Percentiles rank a stretch among this genome's conserved stretches.
phyloP scores from a whole-genome alignment of 2,113 vertebrate species.

The Perca flavescens region DNA sequence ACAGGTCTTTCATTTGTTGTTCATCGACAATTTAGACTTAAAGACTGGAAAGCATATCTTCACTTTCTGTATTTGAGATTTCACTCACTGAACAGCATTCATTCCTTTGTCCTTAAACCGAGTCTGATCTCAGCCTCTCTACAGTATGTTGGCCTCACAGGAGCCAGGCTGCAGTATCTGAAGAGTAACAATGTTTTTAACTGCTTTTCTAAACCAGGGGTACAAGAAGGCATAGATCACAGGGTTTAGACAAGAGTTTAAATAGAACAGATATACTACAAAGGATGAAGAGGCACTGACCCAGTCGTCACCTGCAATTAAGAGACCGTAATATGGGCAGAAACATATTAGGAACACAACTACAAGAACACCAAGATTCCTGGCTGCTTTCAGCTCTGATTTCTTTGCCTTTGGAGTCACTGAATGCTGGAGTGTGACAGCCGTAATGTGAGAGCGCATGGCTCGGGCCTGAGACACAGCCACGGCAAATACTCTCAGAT shows the following conservation, averaged over 20 bases:
- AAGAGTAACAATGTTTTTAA: conserved; percentile 14
- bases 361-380: conserved; percentile 40
- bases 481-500: conserved; percentile 53
- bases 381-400: conserved; percentile 54
- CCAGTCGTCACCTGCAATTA: too few species aligned
- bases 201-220: conserved; percentile 8
- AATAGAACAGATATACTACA: neutral
- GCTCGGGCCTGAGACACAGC: conserved; percentile 48
- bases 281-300: too few species aligned
- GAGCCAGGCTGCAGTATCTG: conserved; percentile 1
- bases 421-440: neutral
- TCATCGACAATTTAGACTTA: too few species aligned
- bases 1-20: too few species aligned
- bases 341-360: conserved; percentile 34
- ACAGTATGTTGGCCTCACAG: neutral
- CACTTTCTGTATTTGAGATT: too few species aligned
- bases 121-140: too few species aligned
- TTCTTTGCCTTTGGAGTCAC: neutral
- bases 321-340: conserved; percentile 29
- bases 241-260: conserved; percentile 15
- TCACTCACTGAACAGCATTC: too few species aligned
- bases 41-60: too few species aligned
- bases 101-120: too few species aligned
- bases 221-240: conserved; percentile 6
- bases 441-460: conserved; percentile 8